Percentiles rank a stretch among this genome's conserved stretches.
Conservation (phyloP, 1,140 invertebrate genomes). For the Vanessa atalanta region DNA sequence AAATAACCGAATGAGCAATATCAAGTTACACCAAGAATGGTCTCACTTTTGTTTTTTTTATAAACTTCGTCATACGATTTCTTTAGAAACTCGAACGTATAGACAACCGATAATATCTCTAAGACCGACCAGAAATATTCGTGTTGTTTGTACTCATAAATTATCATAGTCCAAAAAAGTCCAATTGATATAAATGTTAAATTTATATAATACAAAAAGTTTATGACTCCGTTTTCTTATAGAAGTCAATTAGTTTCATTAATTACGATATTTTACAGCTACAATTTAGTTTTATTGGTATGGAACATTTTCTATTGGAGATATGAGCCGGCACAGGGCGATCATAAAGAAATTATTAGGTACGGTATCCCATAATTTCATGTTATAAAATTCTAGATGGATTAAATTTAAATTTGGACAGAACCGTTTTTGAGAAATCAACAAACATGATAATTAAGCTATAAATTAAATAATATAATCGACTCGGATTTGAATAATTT, state of each 20-base stretch:
- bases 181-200: conserved; percentile 56
- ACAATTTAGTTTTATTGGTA: conserved; percentile 71
- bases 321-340: conserved; percentile 44
- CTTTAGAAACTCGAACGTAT: conserved; percentile 52
- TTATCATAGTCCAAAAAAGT: conserved; percentile 49
- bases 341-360: conserved; percentile 65
- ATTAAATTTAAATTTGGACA: conserved; percentile 39
- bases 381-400: conserved; percentile 55
- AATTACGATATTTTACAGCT: conserved; percentile 72
- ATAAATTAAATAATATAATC: conserved; percentile 32
- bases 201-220: conserved; percentile 51
- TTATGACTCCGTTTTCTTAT: conserved; percentile 58
- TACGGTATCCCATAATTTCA: conserved; percentile 61
- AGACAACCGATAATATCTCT: conserved; percentile 53
- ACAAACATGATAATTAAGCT: conserved; percentile 21
- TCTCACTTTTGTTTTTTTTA: conserved; percentile 59
- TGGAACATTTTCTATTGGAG: conserved; percentile 66
- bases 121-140: conserved; percentile 33
- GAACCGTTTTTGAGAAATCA: conserved; percentile 19
- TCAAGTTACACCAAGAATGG: conserved; percentile 72
- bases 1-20: conserved; percentile 77
- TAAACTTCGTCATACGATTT: conserved; percentile 65
- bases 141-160: conserved; percentile 53
- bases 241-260: conserved; percentile 75
- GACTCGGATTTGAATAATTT: conserved; percentile 23